These are phyloP conservation scores for Catocala nupta DNA, from an alignment of 2,888 invertebrate genomes.

Conservation along the genomic window DNA sequence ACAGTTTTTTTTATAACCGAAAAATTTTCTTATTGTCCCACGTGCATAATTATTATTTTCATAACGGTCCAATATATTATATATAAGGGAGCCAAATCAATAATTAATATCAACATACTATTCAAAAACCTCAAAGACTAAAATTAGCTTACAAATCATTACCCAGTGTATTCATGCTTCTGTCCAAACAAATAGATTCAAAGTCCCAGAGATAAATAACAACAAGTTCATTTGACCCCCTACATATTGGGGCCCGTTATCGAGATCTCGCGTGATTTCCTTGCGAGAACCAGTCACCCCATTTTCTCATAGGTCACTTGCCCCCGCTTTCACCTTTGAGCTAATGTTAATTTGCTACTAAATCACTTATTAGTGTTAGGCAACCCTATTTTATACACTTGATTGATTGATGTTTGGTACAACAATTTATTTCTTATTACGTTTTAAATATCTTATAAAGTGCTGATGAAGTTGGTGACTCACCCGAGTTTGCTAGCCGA, in stretches of 20 bases:
- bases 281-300: conserved; percentile 55
- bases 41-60: too few species aligned
- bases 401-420: conserved; percentile 10
- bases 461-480: conserved; percentile 55
- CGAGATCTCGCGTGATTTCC: conserved; percentile 63
- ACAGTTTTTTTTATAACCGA: too few species aligned
- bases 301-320: conserved; percentile 62
- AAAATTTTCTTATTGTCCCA: too few species aligned
- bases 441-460: background rate
- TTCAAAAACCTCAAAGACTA: background rate
- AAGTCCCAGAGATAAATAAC: conserved; percentile 26
- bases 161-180: background rate
- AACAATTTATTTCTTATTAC: background rate
- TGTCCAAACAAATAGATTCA: conserved; percentile 1
- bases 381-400: conserved; percentile 14
- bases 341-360: conserved; percentile 34
- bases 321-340: conserved; percentile 50
- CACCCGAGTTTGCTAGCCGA: conserved; percentile 97
- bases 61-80: too few species aligned
- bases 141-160: background rate
- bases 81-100: too few species aligned
- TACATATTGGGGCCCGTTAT: conserved; percentile 50
- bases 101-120: too few species aligned
- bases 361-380: conserved; percentile 22
- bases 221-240: conserved; percentile 36